phyloP scores from a whole-genome alignment of 2,113 vertebrate species.

The Sitta europaea region DNA sequence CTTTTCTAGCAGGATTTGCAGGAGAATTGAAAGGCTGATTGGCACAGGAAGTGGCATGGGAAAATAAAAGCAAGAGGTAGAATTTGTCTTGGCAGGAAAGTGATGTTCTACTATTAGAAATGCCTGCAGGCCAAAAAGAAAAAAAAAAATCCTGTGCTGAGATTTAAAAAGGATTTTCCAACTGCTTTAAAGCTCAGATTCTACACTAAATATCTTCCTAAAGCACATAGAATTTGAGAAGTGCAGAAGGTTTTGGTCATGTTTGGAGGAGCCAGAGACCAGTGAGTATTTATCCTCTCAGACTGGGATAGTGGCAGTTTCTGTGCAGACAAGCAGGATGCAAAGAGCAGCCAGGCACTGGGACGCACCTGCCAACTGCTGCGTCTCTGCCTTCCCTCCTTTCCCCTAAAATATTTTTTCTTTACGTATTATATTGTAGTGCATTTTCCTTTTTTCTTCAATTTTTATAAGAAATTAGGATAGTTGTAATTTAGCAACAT shows the following conservation, averaged over 20 bases:
- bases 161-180: slow-evolving; percentile 23
- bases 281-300: not conserved
- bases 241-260: not conserved
- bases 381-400: not conserved
- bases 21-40: slow-evolving; percentile 39
- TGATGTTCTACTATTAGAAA: slow-evolving; percentile 57
- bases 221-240: not conserved
- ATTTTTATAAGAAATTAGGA: not conserved
- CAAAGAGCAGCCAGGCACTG: not conserved
- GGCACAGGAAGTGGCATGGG: slow-evolving; percentile 30
- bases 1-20: slow-evolving; percentile 13
- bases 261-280: not conserved
- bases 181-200: not conserved
- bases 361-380: not conserved
- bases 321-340: not conserved
- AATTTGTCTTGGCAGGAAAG: slow-evolving; percentile 59
- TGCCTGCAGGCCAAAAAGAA: slow-evolving; percentile 20
- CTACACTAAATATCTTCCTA: not conserved
- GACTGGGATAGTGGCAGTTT: not conserved
- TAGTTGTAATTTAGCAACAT: not conserved
- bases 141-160: not conserved
- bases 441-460: not conserved
- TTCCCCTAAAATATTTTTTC: not conserved
- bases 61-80: slow-evolving; percentile 62
- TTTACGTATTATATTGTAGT: not conserved